These are phyloP conservation scores for Falcunculus frontatus DNA, from an alignment of 2,113 vertebrate genomes.

Conservation along the genomic window DNA sequence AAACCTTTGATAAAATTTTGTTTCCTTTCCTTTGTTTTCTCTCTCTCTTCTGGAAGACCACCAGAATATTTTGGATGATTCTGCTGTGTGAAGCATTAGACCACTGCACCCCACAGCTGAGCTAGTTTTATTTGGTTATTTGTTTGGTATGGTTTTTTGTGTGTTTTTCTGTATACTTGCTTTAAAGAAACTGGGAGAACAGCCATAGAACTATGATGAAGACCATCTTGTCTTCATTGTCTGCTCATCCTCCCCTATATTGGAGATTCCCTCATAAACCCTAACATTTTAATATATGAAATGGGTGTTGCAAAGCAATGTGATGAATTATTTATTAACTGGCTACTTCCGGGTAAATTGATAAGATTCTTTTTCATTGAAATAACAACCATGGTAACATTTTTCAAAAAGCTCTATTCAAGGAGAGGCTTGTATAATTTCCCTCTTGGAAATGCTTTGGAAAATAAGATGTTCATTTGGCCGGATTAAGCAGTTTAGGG, in stretches of 20 bases:
- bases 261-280: background rate
- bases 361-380: background rate
- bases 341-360: background rate
- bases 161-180: background rate
- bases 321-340: background rate
- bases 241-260: background rate
- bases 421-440: background rate
- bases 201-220: accelerated
- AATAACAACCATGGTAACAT: background rate
- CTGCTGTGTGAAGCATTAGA: background rate
- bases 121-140: background rate
- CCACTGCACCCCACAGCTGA: background rate
- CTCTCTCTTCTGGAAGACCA: background rate
- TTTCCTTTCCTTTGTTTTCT: background rate
- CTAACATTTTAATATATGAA: background rate
- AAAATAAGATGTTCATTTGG: background rate
- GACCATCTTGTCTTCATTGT: background rate
- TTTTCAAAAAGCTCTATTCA: background rate
- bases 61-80: background rate
- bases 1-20: background rate
- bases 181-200: background rate
- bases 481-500: background rate
- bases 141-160: background rate
- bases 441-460: background rate
- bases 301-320: background rate